Evolutionary conservation across 1,140 invertebrate genomes (phyloP).

Genomic region (Diorhabda carinulata): DNA sequence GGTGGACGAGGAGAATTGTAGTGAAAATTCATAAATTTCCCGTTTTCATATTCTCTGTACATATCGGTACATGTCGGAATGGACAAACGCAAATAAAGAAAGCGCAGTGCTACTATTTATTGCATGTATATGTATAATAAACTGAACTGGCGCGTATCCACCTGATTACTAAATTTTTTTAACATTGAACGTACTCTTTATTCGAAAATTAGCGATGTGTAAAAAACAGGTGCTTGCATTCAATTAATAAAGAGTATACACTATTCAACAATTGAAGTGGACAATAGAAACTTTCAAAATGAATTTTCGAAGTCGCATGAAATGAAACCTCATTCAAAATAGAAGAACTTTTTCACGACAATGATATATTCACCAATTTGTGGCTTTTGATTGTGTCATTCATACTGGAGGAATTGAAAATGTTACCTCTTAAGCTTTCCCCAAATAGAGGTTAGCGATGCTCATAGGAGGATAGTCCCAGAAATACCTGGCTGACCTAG

Average conservation of each 20-base stretch:
- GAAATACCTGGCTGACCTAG: too few relatives aligned
- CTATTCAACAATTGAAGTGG: neutral
- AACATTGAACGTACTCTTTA: constrained; percentile 1
- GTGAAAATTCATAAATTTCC: constrained; percentile 25
- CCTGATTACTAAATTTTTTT: constrained; percentile 10
- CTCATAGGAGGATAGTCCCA: too few relatives aligned
- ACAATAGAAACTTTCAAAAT: neutral
- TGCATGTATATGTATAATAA: constrained; percentile 2
- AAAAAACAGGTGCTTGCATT: constrained; percentile 23
- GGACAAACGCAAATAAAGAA: constrained; percentile 15
- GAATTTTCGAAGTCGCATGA: too few relatives aligned
- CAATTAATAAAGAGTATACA: too few relatives aligned
- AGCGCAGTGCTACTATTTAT: neutral
- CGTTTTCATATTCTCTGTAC: constrained; percentile 25
- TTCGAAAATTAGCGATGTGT: constrained; percentile 12
- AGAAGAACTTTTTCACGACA: too few relatives aligned
- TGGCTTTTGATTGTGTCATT: too few relatives aligned
- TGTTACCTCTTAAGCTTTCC: too few relatives aligned
- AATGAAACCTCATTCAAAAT: too few relatives aligned
- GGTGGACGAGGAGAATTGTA: constrained; percentile 32
- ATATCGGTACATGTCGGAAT: constrained; percentile 19
- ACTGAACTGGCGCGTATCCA: constrained; percentile 14
- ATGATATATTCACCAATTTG: too few relatives aligned
- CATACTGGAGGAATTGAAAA: too few relatives aligned
- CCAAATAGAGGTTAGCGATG: too few relatives aligned